Base-by-base conservation (phyloP, 2,113 vertebrate genomes). In the Grammomys surdaster region DNA sequence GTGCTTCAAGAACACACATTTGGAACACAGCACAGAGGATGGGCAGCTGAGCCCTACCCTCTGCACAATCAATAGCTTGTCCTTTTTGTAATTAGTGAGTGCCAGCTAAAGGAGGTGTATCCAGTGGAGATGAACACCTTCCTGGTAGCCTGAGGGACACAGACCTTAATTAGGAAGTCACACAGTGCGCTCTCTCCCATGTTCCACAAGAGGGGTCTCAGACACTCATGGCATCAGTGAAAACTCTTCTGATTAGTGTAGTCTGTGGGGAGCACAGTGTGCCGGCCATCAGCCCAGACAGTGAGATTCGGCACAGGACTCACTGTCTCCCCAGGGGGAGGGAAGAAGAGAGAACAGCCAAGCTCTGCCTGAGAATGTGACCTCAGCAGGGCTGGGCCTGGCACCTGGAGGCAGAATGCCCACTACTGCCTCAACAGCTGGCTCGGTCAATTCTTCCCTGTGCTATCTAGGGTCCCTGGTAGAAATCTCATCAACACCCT, bases 41-140 rank as follows among this genome's bases (percentile, higher is more conserved):
- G 16, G 92, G 90, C 46, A 95, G 92, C 93, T 75, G 91, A 93
- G 67, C 26, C 40, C 91, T 69, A 58, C 88, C 28, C 89, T 81
- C 22, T 0, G 72, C 40, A 51, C 69, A 91, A 87, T 95, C 96
- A 89, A 95, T 92, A 89, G 96, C 87, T 91, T 73, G 95, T 96
- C 97, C 95, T 90, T 85, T 98, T 90, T 78, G 96, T 98, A 97
- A 97, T 95, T 90, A 98, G 89, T 36, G 92, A 98, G 91, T 40
- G 94, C 84, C 90, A 94, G 78, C 88, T 94, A 3, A 9, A 82
- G 75, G 81, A 94, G 87, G 82, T 76, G 82, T 76, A 93, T 93
- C 97, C 97, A 89, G 96, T 10, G 43, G 95, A 65, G 77, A 94
- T 9, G 76, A n/a, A 92, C 90, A 95, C 75, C 96, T 89, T 97